A percentile compares a stretch with the other conserved stretches of the same genome.
These are phyloP conservation scores for Drosophila quinaria DNA, from an alignment of 2,888 invertebrate species.

Conservation along the genomic window DNA sequence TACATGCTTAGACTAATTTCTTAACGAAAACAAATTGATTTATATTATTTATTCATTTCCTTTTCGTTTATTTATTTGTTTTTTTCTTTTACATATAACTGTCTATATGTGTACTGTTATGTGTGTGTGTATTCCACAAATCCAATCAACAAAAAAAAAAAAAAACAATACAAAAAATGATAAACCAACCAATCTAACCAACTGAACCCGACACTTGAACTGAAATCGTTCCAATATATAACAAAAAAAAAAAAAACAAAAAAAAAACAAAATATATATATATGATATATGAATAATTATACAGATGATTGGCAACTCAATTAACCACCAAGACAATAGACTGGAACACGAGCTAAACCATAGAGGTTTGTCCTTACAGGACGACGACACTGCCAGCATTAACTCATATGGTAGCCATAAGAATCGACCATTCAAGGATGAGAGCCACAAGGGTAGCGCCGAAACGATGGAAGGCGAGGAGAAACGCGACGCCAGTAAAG, in stretches of 20 bases:
- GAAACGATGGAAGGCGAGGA: conserved; percentile 95
- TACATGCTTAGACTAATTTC: conserved; percentile 55
- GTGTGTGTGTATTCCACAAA: conserved; percentile 68
- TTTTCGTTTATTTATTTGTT: conserved; percentile 68
- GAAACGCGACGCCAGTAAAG: conserved; percentile 95
- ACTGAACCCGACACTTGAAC: conserved; percentile 73
- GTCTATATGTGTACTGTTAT: conserved; percentile 74
- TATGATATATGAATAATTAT: conserved; percentile 51
- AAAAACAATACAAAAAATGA: conserved; percentile 32
- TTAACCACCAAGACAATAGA: conserved; percentile 92
- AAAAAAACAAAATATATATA: conserved; percentile 55
- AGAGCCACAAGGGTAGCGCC: conserved; percentile 95
- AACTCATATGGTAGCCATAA: conserved; percentile 97
- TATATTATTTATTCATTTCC: conserved; percentile 72
- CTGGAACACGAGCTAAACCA: conserved; percentile 92
- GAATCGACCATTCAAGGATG: conserved; percentile 94
- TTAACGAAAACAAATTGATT: conserved; percentile 70
- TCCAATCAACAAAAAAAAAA: conserved; percentile 58
- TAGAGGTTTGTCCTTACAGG: conserved; percentile 90
- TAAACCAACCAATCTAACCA: conserved; percentile 59
- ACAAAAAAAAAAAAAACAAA: conserved; percentile 37
- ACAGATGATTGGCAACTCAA: conserved; percentile 90
- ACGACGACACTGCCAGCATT: conserved; percentile 93
- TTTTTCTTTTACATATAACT: conserved; percentile 70
- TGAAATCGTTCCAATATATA: conserved; percentile 61